Evolutionary conservation across 2,797 vertebrate species (phyloP).

Genomic region (Oophaga sylvatica): DNA sequence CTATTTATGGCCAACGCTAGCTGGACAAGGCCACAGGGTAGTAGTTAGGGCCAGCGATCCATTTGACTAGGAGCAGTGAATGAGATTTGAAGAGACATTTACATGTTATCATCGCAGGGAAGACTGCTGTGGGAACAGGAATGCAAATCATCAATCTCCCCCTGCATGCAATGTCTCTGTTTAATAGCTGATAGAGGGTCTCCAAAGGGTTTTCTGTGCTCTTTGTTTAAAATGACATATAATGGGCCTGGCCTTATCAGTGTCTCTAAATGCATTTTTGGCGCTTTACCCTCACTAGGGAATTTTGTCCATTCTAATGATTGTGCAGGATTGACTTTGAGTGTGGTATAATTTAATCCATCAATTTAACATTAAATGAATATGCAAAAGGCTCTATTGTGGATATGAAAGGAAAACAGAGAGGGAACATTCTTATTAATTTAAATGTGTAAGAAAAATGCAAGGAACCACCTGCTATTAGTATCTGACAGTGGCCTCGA

Average conservation of each 20-base stretch:
- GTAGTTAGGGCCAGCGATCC: constrained; percentile 74
- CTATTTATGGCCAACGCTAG: constrained; percentile 40
- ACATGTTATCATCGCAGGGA: constrained; percentile 81
- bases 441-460: constrained; percentile 77
- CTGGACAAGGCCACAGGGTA: constrained; percentile 76
- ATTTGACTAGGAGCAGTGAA: constrained; percentile 77
- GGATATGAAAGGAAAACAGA: constrained; percentile 74
- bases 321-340: constrained; percentile 86
- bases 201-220: constrained; percentile 87
- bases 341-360: constrained; percentile 93
- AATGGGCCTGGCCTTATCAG: constrained; percentile 93
- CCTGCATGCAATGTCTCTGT: constrained; percentile 86
- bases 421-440: constrained; percentile 76
- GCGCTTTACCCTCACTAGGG: constrained; percentile 77
- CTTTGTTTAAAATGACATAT: constrained; percentile 98
- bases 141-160: constrained; percentile 94
- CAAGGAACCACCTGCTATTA: constrained; percentile 74
- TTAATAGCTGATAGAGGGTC: constrained; percentile 95
- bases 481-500: constrained; percentile 73
- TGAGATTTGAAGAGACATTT: constrained; percentile 70
- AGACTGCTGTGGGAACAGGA: constrained; percentile 80
- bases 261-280: constrained; percentile 86
- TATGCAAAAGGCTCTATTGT: constrained; percentile 82
- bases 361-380: constrained; percentile 94
- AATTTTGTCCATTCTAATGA: constrained; percentile 78